phyloP scores from a whole-genome alignment of 1,140 invertebrate genomes.

The Colletes gigas region DNA sequence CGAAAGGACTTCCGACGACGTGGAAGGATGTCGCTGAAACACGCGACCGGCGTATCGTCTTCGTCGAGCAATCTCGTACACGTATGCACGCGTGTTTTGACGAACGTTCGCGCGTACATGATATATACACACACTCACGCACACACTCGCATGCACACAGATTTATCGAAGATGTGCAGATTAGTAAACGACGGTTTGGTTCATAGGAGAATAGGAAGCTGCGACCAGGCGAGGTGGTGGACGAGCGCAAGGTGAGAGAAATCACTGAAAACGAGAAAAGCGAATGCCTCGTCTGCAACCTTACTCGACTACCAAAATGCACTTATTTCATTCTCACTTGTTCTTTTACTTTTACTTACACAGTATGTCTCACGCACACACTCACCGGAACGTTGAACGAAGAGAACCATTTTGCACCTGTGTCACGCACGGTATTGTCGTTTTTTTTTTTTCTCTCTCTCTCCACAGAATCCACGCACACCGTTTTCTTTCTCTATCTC shows the following conservation, averaged over 20 bases:
- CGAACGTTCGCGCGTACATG: slow-evolving; percentile 23
- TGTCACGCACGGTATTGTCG: neutral
- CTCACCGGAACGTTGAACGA: slow-evolving; percentile 54
- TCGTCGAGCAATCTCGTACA: slow-evolving; percentile 31
- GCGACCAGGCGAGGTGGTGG: slow-evolving; percentile 94
- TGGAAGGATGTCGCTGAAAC: too few species aligned
- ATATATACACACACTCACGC: slow-evolving; percentile 61
- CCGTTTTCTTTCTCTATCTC: slow-evolving; percentile 6
- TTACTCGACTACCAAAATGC: slow-evolving; percentile 67
- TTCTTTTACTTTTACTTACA: slow-evolving; percentile 39
- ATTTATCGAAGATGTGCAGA: slow-evolving; percentile 35
- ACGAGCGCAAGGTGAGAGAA: slow-evolving; percentile 95
- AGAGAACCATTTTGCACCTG: slow-evolving; percentile 23
- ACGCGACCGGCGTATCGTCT: too few species aligned
- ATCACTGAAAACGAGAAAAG: slow-evolving; percentile 63
- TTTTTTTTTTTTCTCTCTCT: neutral
- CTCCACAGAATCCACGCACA: neutral
- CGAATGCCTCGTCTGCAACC: slow-evolving; percentile 74
- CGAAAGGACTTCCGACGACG: too few species aligned
- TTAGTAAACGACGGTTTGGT: slow-evolving; percentile 78
- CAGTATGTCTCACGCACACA: slow-evolving; percentile 60
- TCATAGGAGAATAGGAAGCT: slow-evolving; percentile 91
- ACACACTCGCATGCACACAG: slow-evolving; percentile 60
- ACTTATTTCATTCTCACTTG: slow-evolving; percentile 49
- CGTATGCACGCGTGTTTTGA: slow-evolving; percentile 13